Base-by-base conservation (phyloP, 2,888 invertebrate genomes). In the Dryobota labecula region DNA sequence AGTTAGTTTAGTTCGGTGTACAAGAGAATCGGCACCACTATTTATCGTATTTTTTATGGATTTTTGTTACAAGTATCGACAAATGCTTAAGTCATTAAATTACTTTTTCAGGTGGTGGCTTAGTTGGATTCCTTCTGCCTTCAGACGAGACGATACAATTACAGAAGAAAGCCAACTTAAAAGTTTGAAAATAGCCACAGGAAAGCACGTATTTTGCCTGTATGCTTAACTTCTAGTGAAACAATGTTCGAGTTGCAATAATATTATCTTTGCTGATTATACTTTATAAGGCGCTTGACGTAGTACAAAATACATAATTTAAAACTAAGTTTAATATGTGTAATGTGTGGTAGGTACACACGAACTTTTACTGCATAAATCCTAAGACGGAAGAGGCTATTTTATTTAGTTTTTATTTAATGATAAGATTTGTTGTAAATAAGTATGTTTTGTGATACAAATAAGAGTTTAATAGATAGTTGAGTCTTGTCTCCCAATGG, bases 91-190 rank as follows among this genome's bases (percentile, higher is more conserved):
- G 2, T 9, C 38, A 43, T 20, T 1, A 20, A 54, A 24, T 33
- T 13, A 13, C 15, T 30, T 36, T 65, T 91, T 9, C 91, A 95
- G 95, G 84, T 78, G 94, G 94, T 2, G 93, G 93, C 0, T 0
- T 92, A 0, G 70, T 94, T 0, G 94, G 89, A 0, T 86, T 93
- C 0, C 75, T 94, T 2, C 80, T 95, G n/a, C 95, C 95, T 0
- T 83, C 89, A 9, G 92, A 94, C 1, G 83, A 80, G 36, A 80
- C 84, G 60, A 75, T 88, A n/a, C 24, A 49, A 0, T 73, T 79
- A 30, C 78, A 81, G 30, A 85, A 84, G 54, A 83, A 87, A 69
- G 47, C 36, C 11, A 61, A 49, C 6, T 18, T 60, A n/a, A 83
- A 82, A 58, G 73, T 78, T n/a, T 82, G 77, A 78, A 68, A 24